Conservation (phyloP, 2,797 vertebrate genomes). For the Prunella strophiata region DNA sequence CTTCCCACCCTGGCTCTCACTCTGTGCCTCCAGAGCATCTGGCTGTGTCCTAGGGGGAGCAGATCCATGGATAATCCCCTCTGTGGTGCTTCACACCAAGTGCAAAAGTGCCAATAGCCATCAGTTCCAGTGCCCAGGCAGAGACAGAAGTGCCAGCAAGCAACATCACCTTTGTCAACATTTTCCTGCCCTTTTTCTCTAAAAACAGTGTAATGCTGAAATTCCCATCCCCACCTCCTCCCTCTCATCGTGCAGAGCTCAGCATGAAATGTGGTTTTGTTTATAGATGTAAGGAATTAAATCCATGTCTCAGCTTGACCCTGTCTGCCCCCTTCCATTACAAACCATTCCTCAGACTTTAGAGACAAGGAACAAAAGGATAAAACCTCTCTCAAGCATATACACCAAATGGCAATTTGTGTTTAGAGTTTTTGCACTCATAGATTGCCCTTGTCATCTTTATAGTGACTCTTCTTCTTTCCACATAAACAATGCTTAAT, state of each 20-base stretch:
- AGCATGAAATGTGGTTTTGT: background rate
- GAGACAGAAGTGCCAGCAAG: background rate
- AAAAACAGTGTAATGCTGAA: background rate
- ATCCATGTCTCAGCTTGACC: background rate
- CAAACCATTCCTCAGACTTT: background rate
- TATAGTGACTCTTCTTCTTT: background rate
- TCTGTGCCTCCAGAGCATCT: background rate
- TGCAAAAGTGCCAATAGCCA: background rate
- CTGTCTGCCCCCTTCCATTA: background rate
- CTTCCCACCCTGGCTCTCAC: background rate
- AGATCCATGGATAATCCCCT: background rate
- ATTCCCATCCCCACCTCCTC: background rate
- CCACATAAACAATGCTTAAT: background rate
- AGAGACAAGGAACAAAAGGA: background rate
- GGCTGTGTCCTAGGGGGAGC: background rate
- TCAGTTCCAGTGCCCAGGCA: background rate
- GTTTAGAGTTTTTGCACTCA: background rate
- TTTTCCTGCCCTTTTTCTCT: background rate
- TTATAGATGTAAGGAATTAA: conserved; percentile 29
- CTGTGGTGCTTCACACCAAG: background rate
- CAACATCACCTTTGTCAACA: background rate
- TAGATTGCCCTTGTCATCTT: background rate
- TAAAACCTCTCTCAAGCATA: background rate
- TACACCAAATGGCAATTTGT: background rate
- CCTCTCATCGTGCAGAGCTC: background rate